These are phyloP conservation scores for Protaetia brevitarsis DNA, from an alignment of 1,140 invertebrate genomes.

Conservation along the genomic window DNA sequence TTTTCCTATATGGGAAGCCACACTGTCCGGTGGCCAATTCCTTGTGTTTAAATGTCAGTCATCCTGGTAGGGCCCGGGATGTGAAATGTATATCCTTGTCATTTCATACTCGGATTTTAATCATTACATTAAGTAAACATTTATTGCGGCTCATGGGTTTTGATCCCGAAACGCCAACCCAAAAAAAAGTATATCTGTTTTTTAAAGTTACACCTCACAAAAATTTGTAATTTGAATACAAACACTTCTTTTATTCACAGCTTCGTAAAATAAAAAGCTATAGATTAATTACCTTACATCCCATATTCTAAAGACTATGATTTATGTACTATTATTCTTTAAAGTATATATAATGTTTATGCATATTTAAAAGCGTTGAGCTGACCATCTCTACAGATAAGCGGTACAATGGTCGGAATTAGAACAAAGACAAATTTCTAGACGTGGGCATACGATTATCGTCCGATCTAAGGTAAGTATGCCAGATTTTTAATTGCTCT, in stretches of 20 bases:
- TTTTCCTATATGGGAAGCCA: too few relatives aligned
- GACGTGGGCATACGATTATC: constrained; percentile 7
- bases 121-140: too few relatives aligned
- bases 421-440: constrained; percentile 15
- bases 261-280: background rate
- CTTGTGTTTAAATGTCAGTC: too few relatives aligned
- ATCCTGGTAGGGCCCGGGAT: too few relatives aligned
- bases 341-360: background rate
- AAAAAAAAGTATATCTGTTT: too few relatives aligned
- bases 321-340: background rate
- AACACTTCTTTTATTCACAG: background rate
- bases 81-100: too few relatives aligned
- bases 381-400: background rate
- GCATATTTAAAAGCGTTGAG: background rate
- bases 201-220: too few relatives aligned
- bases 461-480: constrained; percentile 6
- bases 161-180: too few relatives aligned
- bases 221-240: too few relatives aligned
- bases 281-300: constrained; percentile 15
- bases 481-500: constrained; percentile 25
- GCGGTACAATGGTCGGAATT: background rate
- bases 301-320: background rate
- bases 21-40: too few relatives aligned
- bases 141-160: too few relatives aligned
- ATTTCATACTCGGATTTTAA: too few relatives aligned